Conservation (phyloP, 2,113 vertebrate genomes). For the Butastur rufipennis region DNA sequence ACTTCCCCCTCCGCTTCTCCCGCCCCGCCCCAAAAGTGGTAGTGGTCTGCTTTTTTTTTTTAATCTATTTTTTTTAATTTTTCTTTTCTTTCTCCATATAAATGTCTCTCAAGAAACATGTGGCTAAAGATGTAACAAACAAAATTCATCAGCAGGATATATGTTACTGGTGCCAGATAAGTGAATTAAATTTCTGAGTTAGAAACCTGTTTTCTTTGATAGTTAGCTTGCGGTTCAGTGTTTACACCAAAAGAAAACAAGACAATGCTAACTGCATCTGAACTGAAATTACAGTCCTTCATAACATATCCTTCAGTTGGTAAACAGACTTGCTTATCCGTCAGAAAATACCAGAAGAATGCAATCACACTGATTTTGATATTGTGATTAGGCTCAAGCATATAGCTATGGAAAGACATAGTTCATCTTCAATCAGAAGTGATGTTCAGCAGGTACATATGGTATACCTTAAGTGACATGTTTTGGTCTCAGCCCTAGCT, state of each 20-base stretch:
- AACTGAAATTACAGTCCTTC: conserved; percentile 6
- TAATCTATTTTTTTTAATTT: not conserved
- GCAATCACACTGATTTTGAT: not conserved
- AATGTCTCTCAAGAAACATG: not conserved
- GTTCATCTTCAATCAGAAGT: not conserved
- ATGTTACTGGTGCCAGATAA: not conserved
- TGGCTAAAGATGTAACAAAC: not conserved
- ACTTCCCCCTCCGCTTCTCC: too few species aligned
- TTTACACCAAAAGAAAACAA: not conserved
- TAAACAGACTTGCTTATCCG: not conserved
- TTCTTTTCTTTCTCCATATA: not conserved
- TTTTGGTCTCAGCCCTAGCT: not conserved
- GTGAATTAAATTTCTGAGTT: not conserved
- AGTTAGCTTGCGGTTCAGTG: not conserved
- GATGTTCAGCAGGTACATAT: not conserved
- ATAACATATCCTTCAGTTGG: not conserved
- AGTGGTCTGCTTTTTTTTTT: not conserved
- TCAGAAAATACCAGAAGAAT: not conserved
- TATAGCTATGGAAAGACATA: not conserved
- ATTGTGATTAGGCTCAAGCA: not conserved
- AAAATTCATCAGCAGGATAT: not conserved
- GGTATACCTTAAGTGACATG: not conserved
- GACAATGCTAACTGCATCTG: not conserved
- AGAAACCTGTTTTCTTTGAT: not conserved
- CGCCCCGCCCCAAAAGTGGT: not conserved